Conservation (phyloP, 1,140 invertebrate genomes). For the Lucilia sericata region DNA sequence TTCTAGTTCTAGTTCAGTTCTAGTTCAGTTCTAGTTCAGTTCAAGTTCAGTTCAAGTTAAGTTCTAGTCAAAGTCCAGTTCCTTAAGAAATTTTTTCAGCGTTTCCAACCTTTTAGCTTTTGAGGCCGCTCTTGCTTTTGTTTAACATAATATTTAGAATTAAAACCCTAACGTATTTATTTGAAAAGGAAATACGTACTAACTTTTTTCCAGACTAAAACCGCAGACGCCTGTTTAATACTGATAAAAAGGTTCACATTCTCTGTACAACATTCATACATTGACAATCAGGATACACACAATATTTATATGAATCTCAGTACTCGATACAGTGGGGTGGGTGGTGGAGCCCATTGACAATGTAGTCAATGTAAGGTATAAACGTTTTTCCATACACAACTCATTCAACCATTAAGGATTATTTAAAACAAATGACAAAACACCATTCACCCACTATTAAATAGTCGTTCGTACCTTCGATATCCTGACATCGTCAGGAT, state of each 20-base stretch:
- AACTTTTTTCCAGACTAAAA: constrained; percentile 7
- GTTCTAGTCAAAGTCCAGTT: too few species aligned
- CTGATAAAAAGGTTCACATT: constrained; percentile 32
- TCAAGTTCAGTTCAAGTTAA: too few species aligned
- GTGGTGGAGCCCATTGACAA: not conserved
- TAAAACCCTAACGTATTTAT: too few species aligned
- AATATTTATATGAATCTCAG: not conserved
- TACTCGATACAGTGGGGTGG: not conserved
- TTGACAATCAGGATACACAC: not conserved
- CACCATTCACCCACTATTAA: constrained; percentile 15
- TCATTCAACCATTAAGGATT: constrained; percentile 35
- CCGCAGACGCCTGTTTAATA: constrained; percentile 28
- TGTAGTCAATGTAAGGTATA: constrained; percentile 8
- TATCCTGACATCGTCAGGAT: not conserved
- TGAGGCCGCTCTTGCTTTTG: too few species aligned
- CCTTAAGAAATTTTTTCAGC: too few species aligned
- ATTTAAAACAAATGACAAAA: constrained; percentile 15
- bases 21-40: too few species aligned
- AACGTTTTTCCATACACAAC: constrained; percentile 35
- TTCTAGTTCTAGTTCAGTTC: too few species aligned
- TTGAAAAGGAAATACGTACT: not conserved
- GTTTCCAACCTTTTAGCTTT: too few species aligned
- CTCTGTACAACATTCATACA: not conserved
- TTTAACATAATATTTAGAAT: too few species aligned
- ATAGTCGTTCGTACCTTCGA: not conserved